Percentiles rank a stretch among this genome's conserved stretches.
phyloP scores from a whole-genome alignment of 1,140 invertebrate genomes.

The Macrotrachela quadricornifera region DNA sequence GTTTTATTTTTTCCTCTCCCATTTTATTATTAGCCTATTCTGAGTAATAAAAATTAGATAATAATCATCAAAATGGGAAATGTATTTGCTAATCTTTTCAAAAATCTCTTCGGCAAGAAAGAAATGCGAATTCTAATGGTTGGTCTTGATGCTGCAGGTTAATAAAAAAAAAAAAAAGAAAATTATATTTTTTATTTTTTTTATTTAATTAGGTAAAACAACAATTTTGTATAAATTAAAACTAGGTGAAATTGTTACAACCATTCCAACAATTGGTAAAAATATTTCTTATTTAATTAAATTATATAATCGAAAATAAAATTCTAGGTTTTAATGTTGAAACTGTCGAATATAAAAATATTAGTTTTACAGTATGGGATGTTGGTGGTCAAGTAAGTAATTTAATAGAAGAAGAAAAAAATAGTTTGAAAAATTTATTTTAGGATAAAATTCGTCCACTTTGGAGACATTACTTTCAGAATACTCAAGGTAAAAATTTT shows the following conservation, averaged over 20 bases:
- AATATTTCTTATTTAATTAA: neutral
- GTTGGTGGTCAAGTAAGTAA: constrained; percentile 41
- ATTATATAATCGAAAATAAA: constrained; percentile 12
- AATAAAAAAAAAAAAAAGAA: no score
- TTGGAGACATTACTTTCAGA: constrained; percentile 96
- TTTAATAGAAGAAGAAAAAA: constrained; percentile 30
- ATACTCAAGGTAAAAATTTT: constrained; percentile 84
- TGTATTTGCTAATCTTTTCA: constrained; percentile 6
- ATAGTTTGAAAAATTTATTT: neutral
- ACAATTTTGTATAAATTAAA: constrained; percentile 92
- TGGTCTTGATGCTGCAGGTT: constrained; percentile 74
- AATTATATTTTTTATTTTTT: no score
- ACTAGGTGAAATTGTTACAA: constrained; percentile 85
- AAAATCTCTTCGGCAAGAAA: constrained; percentile 61
- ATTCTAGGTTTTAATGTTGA: constrained; percentile 41
- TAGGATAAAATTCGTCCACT: constrained; percentile 39
- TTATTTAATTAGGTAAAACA: constrained; percentile 46
- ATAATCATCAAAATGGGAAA: constrained; percentile 1
- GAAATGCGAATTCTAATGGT: constrained; percentile 98
- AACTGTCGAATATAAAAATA: constrained; percentile 27
- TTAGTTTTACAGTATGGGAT: constrained; percentile 48
- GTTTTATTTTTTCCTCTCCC: no score
- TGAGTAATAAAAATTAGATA: no score
- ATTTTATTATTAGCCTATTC: no score
- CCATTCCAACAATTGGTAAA: constrained; percentile 78